Evolutionary conservation across 1,140 invertebrate genomes (phyloP).

Genomic region (Saccostrea echinata): DNA sequence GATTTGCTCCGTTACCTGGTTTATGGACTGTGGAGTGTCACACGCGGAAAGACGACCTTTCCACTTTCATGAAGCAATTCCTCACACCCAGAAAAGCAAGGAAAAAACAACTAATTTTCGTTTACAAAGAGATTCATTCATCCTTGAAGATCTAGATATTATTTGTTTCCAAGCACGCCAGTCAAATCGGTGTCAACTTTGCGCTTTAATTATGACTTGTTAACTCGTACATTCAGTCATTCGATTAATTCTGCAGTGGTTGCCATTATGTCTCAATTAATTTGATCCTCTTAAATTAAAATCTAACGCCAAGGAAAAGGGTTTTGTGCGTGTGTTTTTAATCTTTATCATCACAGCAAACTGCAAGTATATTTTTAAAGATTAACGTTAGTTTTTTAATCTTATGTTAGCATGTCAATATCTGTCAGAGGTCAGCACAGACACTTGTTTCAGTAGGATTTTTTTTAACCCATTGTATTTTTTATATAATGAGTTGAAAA

Average conservation of each 20-base stretch:
- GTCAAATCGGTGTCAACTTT: neutral
- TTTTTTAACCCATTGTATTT: too few relatives aligned
- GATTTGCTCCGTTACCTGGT: neutral
- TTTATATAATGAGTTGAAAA: too few relatives aligned
- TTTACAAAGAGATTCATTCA: constrained; percentile 17
- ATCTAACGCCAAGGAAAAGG: too few relatives aligned
- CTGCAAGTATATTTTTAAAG: too few relatives aligned
- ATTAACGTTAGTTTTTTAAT: too few relatives aligned
- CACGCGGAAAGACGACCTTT: neutral
- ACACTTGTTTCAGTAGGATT: too few relatives aligned
- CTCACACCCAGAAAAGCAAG: neutral
- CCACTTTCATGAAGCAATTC: neutral
- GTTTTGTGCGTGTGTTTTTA: too few relatives aligned
- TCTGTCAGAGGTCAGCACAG: too few relatives aligned
- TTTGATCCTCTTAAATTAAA: too few relatives aligned
- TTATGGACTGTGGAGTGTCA: neutral
- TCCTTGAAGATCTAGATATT: neutral
- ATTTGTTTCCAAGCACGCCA: constrained; percentile 35
- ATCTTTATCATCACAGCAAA: too few relatives aligned
- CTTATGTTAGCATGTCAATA: too few relatives aligned
- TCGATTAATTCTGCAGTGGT: neutral
- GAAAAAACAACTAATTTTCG: neutral
- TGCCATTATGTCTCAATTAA: too few relatives aligned
- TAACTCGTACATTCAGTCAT: neutral
- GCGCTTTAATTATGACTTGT: neutral